These are phyloP conservation scores for Globodera rostochiensis DNA, from an alignment of 1,140 invertebrate species.

Conservation along the genomic window DNA sequence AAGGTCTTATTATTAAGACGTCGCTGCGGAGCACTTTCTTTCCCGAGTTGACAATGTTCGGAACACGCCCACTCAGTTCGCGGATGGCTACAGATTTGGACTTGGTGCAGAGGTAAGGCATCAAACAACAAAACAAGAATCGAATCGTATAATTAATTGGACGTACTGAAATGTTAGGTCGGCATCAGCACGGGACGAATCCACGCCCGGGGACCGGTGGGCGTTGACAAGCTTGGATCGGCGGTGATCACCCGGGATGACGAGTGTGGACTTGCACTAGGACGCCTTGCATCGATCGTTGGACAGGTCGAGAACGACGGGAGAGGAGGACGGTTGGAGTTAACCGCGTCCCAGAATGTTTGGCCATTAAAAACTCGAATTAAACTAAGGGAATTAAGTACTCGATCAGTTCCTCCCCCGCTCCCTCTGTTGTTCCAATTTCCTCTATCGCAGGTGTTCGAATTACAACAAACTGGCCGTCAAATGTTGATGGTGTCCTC, in stretches of 20 bases:
- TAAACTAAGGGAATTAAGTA: background rate
- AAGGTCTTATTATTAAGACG: conserved; percentile 64
- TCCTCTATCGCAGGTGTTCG: conserved; percentile 76
- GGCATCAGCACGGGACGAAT: conserved; percentile 95
- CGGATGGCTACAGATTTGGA: conserved; percentile 96
- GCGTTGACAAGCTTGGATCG: conserved; percentile 77
- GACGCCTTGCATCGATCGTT: conserved; percentile 90
- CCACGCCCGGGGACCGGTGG: conserved; percentile 93
- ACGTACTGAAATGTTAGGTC: conserved; percentile 67
- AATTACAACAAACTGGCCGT: conserved; percentile 89
- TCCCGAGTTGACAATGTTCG: conserved; percentile 90
- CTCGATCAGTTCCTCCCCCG: background rate
- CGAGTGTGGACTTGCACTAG: conserved; percentile 91
- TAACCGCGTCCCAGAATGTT: background rate
- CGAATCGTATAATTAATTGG: background rate
- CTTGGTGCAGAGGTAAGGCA: conserved; percentile 72
- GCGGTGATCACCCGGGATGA: conserved; percentile 96
- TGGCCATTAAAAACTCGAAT: background rate
- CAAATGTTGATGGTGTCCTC: conserved; percentile 97
- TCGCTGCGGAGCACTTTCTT: conserved; percentile 76
- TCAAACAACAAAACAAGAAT: too few species aligned
- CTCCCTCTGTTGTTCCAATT: background rate
- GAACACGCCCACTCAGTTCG: conserved; percentile 92
- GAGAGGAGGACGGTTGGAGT: background rate
- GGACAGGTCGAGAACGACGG: conserved; percentile 76